A percentile compares a stretch with the other conserved stretches of the same genome.
phyloP scores from a whole-genome alignment of 1,140 invertebrate genomes.

The Proales similis region DNA sequence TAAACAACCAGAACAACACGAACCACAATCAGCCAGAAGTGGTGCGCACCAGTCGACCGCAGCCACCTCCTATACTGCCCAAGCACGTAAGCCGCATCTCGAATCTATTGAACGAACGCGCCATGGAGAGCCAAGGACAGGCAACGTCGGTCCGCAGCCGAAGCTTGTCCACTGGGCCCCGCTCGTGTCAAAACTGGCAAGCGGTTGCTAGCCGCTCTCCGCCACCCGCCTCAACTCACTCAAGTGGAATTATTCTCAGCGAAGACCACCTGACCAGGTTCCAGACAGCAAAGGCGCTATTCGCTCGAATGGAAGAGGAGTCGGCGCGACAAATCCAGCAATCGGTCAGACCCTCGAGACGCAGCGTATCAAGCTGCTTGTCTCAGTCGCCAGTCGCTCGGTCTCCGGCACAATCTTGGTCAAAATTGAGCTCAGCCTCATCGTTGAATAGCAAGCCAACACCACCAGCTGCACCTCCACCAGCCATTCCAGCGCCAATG shows the following conservation, averaged over 20 bases:
- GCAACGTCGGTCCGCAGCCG: background rate
- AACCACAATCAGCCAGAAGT: conserved; percentile 2
- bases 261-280: conserved; percentile 30
- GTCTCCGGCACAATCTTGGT: background rate
- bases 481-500: background rate
- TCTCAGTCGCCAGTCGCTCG: background rate
- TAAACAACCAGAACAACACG: background rate
- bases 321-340: background rate
- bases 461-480: background rate
- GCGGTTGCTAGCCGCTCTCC: too few relatives aligned
- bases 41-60: background rate
- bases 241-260: conserved; percentile 12
- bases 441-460: background rate
- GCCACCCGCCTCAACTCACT: background rate
- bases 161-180: conserved; percentile 12
- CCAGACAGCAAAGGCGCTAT: conserved; percentile 19
- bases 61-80: background rate
- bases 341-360: background rate
- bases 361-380: background rate
- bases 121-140: background rate
- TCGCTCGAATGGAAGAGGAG: conserved; percentile 27
- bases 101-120: conserved; percentile 16
- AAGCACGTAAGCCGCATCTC: too few relatives aligned
- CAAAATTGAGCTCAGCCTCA: background rate
- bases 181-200: too few relatives aligned